phyloP scores from a whole-genome alignment of 2,113 vertebrate genomes.

The Ptychochromis oligacanthus region DNA sequence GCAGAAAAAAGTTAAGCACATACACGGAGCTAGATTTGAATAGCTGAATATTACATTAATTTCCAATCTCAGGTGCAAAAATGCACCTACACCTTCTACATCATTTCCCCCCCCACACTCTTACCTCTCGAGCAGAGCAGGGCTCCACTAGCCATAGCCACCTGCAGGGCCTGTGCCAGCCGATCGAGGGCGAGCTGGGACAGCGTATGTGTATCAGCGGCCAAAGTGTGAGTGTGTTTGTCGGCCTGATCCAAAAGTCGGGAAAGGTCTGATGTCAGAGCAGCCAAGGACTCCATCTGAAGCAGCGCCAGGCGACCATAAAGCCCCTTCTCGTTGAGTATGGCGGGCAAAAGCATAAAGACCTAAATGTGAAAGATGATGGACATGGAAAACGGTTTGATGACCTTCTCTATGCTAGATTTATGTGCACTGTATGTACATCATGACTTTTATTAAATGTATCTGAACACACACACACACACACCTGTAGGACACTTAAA shows the following conservation, averaged over 20 bases:
- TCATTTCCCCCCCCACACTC: background rate
- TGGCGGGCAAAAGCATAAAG: conserved; percentile 87
- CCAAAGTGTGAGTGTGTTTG: conserved; percentile 87
- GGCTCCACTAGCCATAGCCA: conserved; percentile 92
- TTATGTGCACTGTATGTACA: background rate
- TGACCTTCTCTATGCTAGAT: background rate
- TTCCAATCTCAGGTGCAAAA: background rate
- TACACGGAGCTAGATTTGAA: background rate
- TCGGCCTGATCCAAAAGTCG: conserved; percentile 87
- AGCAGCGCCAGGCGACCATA: conserved; percentile 91
- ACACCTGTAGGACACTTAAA: conserved; percentile 94
- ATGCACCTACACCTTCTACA: background rate
- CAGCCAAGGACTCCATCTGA: conserved; percentile 89
- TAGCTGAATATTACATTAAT: background rate
- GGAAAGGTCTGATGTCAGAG: conserved; percentile 74
- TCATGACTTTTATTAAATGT: background rate
- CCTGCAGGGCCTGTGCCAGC: conserved; percentile 93
- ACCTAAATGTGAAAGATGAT: conserved; percentile 79
- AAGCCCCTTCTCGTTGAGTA: conserved; percentile 93
- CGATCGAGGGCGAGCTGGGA: conserved; percentile 92
- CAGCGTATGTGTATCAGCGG: conserved; percentile 76
- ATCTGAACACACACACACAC: background rate
- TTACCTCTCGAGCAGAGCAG: conserved; percentile 93
- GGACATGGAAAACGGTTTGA: background rate
- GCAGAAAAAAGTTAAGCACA: background rate